Percentiles rank a stretch among this genome's conserved stretches.
These are phyloP conservation scores for Antechinus flavipes DNA, from an alignment of 2,113 vertebrate species.

Conservation along the genomic window DNA sequence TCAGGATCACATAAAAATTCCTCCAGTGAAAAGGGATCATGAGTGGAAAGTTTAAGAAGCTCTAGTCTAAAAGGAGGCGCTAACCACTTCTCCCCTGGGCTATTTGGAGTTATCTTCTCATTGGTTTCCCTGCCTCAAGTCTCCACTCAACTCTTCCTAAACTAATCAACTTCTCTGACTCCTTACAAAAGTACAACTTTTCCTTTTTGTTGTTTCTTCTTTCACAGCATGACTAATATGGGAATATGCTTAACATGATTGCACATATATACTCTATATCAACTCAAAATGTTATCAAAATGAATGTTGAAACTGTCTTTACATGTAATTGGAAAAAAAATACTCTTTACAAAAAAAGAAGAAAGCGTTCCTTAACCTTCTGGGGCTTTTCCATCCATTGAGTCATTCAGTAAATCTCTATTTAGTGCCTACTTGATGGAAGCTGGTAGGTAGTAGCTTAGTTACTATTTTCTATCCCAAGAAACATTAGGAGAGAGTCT, in stretches of 20 bases:
- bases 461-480: background rate
- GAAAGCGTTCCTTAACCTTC: background rate
- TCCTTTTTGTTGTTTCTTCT: background rate
- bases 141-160: no score
- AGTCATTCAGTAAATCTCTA: background rate
- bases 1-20: no score
- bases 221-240: background rate
- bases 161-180: no score
- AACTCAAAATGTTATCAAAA: background rate
- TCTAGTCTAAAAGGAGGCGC: no score
- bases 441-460: background rate
- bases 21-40: no score
- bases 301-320: background rate
- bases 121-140: no score
- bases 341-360: no score
- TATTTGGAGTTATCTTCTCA: no score
- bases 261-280: background rate
- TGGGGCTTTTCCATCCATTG: background rate
- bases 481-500: background rate
- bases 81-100: no score
- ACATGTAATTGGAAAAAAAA: background rate
- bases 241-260: background rate
- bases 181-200: background rate
- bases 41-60: no score
- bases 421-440: background rate